These are phyloP conservation scores for Agelaius tricolor DNA, from an alignment of 2,113 vertebrate genomes.

Conservation along the genomic window DNA sequence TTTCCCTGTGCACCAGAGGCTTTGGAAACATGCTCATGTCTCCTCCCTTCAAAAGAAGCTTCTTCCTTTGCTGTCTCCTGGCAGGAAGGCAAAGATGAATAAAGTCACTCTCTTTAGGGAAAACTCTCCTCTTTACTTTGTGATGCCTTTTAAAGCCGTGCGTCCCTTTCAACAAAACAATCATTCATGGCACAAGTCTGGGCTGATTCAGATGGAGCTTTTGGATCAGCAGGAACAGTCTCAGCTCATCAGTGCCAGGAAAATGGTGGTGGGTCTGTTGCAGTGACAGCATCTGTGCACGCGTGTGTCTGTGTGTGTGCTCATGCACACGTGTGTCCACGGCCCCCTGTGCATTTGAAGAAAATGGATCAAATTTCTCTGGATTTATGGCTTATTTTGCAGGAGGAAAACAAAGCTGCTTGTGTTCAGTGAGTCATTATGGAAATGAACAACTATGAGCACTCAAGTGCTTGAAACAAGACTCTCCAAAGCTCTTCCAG, in stretches of 20 bases:
- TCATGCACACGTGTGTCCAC: rapidly evolving
- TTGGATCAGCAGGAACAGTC: background rate
- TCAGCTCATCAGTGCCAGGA: background rate
- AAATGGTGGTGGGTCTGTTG: background rate
- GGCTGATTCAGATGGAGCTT: background rate
- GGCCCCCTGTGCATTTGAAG: background rate
- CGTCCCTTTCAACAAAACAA: background rate
- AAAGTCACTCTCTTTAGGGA: background rate
- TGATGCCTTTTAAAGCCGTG: background rate
- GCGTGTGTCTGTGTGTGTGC: background rate
- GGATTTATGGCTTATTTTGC: background rate
- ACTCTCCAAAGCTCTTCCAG: background rate
- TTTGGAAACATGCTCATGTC: background rate
- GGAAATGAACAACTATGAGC: background rate
- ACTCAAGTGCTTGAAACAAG: background rate
- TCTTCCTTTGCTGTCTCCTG: background rate
- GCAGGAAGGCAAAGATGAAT: background rate
- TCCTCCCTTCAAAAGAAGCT: background rate
- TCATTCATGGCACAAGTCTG: background rate
- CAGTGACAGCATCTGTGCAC: background rate
- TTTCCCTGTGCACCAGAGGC: background rate
- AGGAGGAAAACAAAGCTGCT: background rate
- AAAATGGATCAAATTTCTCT: background rate
- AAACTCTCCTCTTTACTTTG: background rate
- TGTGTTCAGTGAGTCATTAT: background rate